phyloP scores from a whole-genome alignment of 2,797 vertebrate genomes.

The Geotrypetes seraphini region DNA sequence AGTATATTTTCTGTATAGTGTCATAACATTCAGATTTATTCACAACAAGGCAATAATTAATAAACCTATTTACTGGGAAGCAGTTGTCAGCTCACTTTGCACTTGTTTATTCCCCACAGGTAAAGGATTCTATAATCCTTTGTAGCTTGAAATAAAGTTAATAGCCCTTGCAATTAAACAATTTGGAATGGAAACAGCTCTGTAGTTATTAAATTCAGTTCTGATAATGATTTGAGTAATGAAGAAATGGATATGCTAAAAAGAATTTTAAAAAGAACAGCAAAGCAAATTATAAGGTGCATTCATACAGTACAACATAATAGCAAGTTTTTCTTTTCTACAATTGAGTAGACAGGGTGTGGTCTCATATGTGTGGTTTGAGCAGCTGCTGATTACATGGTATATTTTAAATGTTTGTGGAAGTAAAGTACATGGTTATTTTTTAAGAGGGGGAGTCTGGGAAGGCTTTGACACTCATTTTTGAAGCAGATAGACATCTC shows the following conservation, averaged over 20 bases:
- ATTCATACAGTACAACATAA: no score
- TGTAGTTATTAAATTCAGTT: slow-evolving; percentile 8
- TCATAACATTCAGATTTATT: slow-evolving; percentile 1
- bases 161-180: slow-evolving; percentile 11
- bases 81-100: slow-evolving; percentile 3
- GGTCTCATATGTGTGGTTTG: no score
- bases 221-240: slow-evolving; percentile 4
- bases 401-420: no score
- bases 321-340: no score
- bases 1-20: slow-evolving; percentile 2
- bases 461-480: no score
- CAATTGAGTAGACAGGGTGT: no score
- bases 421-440: no score
- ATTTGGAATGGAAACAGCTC: slow-evolving; percentile 3
- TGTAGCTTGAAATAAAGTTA: slow-evolving; percentile 10
- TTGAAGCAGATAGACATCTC: no score
- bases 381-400: no score
- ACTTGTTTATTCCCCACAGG: neutral
- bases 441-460: no score
- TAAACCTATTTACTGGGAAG: neutral
- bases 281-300: no score
- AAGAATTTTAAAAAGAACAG: neutral
- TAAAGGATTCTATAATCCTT: slow-evolving; percentile 10
- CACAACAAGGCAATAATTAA: slow-evolving; percentile 16
- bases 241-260: neutral